Evolutionary conservation across 2,888 invertebrate species (phyloP), one percentile per base, ranked within the genome.

Genomic region (Pseudococcus jackbeardsleyi): DNA sequence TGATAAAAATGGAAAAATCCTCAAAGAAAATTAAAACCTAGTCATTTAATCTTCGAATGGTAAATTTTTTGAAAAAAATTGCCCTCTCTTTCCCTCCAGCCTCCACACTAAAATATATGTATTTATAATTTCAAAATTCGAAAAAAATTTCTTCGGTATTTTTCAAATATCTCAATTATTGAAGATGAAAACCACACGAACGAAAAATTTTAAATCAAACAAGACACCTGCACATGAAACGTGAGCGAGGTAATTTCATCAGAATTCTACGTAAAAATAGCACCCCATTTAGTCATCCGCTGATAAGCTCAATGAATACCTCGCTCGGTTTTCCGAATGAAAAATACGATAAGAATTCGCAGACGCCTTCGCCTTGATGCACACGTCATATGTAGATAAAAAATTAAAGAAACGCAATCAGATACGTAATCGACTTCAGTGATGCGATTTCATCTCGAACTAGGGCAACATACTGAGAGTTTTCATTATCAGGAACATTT

Each of bases 221-320:
- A 26, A 68, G 22, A 22, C 26, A 64, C 22, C 11, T 22, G 26
- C 8, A 26, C 0, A 0, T 12, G 26, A 68, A 68, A 68, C 68
- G 26, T 68, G 26, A 68, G 1, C 15, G 12, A 15, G 48, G 4
- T 12, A 26, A 22, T 26, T 68, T 68, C 22, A 68, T 26, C 26
- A 68, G 26, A 68, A 68, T 48, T 46, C 82, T 19, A 17, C 4
- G 82, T 82, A 82, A 82, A 26, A 82, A 46, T n/a, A n/a, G n/a
- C 8, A 54, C 0, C 15, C 15, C n/a, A 7, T n/a, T 54, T 50
- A 79, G 79, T 42, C 79, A 84, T 84, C 9, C 11, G 15, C 15
- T n/a, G 59, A 85, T 85, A 42, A 33, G 22, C 12, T n/a, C 5
- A 12, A 2, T 87, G 2, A 59, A 8, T 26, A 46, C 26, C 7